phyloP scores from a whole-genome alignment of 2,797 vertebrate genomes.

The Periparus ater region DNA sequence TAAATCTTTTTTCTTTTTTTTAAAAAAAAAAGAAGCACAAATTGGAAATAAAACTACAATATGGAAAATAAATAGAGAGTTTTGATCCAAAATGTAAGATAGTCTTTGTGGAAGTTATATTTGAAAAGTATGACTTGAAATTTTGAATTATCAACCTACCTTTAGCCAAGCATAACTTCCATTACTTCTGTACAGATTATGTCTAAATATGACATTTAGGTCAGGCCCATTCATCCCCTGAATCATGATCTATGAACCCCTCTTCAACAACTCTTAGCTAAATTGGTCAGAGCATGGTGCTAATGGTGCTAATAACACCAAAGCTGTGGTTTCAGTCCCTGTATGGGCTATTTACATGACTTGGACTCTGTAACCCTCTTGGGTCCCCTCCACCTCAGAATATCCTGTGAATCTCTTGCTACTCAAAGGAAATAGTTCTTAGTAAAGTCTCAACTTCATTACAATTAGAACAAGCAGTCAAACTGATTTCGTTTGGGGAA shows the following conservation, averaged over 20 bases:
- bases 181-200: neutral
- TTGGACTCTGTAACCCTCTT: neutral
- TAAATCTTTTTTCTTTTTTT: neutral
- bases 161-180: neutral
- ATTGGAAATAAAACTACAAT: neutral
- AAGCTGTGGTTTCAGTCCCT: neutral
- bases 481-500: neutral
- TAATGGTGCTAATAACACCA: neutral
- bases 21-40: neutral
- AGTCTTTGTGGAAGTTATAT: neutral
- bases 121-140: neutral
- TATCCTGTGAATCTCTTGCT: neutral
- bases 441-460: neutral
- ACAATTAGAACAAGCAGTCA: neutral
- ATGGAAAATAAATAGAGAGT: neutral
- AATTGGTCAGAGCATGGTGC: neutral
- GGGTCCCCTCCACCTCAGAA: neutral
- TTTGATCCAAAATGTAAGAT: neutral
- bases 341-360: neutral
- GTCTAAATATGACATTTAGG: neutral
- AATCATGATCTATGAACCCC: neutral
- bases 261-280: neutral
- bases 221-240: neutral
- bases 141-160: neutral
- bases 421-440: neutral